Base-by-base conservation (phyloP, 1,140 invertebrate species). In the Rhagoletis pomonella region DNA sequence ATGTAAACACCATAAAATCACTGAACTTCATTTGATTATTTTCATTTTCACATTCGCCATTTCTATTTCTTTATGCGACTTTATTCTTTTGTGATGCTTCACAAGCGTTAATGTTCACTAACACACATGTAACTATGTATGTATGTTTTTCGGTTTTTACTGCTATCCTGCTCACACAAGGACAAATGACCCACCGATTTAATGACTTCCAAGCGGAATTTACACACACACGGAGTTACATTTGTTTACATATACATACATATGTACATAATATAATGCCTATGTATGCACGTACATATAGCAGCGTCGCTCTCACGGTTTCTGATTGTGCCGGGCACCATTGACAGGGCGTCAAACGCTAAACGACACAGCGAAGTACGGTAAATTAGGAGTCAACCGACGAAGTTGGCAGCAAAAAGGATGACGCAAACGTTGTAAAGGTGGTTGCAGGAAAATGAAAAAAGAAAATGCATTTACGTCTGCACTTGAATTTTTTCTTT, bases 401-500 rank as follows among this genome's bases (percentile, higher is more conserved):
- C 73, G 73, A 81, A 81, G 73, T 42, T 81, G 73, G 19, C 47
- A 55, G n/a, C 14, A 55, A 81, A 81, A 42, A 50, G 73, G 19
- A 81, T 81, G 73, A 81, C 73, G 73, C 73, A 58, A 81, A 81
- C n/a, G 73, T 1, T n/a, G 14, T 55, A 81, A 81, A n/a, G 73
- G 44, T 81, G 73, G 73, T 81, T 42, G 14, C 9, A 55, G 17
- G 5, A 81, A 81, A 55, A 81, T 47, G 73, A 58, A 47, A 50
- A 81, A 81, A 29, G 29, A 81, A 81, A 81, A 55, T n/a, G 47
- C 44, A 81, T 81, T 58, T 81, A 58, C 73, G 73, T 81, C 73
- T 81, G 73, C 73, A 81, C 73, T 81, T 81, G 73, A 81, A 81
- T 81, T 55, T 81, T 81, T 81, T 50, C 12, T 77, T 10, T 55